Evolutionary conservation across 2,888 invertebrate species (phyloP).

Genomic region (Microchrysa polita): DNA sequence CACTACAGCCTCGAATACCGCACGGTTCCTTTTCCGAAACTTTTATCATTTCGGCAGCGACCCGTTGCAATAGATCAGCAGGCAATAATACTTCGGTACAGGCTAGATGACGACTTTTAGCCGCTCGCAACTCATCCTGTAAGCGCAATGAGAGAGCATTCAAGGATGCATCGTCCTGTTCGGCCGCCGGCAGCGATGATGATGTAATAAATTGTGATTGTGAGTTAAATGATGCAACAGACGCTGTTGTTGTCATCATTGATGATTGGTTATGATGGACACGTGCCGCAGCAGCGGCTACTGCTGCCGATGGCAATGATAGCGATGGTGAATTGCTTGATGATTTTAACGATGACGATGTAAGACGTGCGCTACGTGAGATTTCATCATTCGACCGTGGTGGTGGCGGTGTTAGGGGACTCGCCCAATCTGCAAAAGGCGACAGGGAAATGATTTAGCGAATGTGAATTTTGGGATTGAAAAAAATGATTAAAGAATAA

Average conservation of each 20-base stretch:
- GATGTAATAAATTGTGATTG: slow-evolving; percentile 38
- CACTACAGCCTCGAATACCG: slow-evolving; percentile 86
- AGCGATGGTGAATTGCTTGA: slow-evolving; percentile 33
- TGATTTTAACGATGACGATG: slow-evolving; percentile 15
- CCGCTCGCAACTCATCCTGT: slow-evolving; percentile 81
- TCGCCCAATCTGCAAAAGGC: slow-evolving; percentile 61
- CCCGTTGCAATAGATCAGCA: slow-evolving; percentile 80
- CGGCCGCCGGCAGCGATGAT: slow-evolving; percentile 52
- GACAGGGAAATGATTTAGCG: neutral
- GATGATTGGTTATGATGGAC: slow-evolving; percentile 17
- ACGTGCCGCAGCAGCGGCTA: neutral
- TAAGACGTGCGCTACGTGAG: neutral
- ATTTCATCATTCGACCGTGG: slow-evolving; percentile 46
- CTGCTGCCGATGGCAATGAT: slow-evolving; percentile 44
- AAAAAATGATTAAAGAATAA: too few relatives aligned
- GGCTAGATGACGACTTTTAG: slow-evolving; percentile 81
- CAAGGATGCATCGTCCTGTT: slow-evolving; percentile 59
- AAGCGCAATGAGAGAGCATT: slow-evolving; percentile 77
- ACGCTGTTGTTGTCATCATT: slow-evolving; percentile 22
- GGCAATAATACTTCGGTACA: slow-evolving; percentile 88
- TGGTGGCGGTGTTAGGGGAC: slow-evolving; percentile 61
- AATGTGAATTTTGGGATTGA: too few relatives aligned
- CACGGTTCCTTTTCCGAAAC: slow-evolving; percentile 91
- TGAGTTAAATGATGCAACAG: neutral
- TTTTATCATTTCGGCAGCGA: slow-evolving; percentile 80